Base-by-base conservation (phyloP, 2,888 invertebrate species). In the Catocala nupta region DNA sequence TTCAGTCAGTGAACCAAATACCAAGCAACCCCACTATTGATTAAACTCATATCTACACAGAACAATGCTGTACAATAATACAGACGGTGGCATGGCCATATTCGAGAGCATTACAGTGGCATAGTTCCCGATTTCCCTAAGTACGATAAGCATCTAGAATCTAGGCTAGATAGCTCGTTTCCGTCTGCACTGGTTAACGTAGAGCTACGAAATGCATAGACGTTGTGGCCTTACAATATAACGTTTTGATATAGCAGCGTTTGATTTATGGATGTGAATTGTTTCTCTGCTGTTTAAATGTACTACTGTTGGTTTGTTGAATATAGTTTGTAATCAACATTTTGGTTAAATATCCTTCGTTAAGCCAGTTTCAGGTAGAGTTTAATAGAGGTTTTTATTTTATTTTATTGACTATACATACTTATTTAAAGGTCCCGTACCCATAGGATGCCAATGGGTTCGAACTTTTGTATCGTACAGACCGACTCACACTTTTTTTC, bases 101-200 rank as follows among this genome's bases (percentile, higher is more conserved):
- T 78, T 71, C 68, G 59, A 70, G 59, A 67, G 63, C 72, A 81
- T 75, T 72, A 73, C 71, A 55, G 73, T 72, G 74, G 77, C 71
- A 73, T 57, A 73, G 75, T 70, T 71, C 69, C 76, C 74, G 75
- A 82, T 81, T 82, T 81, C 69, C 81, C 79, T 81, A 82, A 79
- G 73, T 80, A 73, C 77, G 85, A 89, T 89, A 87, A 85, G 81
- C 80, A 86, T 90, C 87, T 81, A 81, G 80, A 84, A 82, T 83
- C 81, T 81, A 83, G 77, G 81, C 84, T 39, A 7, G 36, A 77
- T 55, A 59, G 52, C 42, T 52, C 59, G 55, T 87, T 82, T 77
- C 80, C 77, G 77, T 77, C 71, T 70, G 73, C 76, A 74, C 78
- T 78, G 76, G 75, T 71, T 67, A 75, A 52, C 54, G 61, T 59